Evolutionary conservation across 30 jellyfish, hydroid and myxozoan species (phyloP).

Genomic region (Pseudorhiza aurosa): DNA sequence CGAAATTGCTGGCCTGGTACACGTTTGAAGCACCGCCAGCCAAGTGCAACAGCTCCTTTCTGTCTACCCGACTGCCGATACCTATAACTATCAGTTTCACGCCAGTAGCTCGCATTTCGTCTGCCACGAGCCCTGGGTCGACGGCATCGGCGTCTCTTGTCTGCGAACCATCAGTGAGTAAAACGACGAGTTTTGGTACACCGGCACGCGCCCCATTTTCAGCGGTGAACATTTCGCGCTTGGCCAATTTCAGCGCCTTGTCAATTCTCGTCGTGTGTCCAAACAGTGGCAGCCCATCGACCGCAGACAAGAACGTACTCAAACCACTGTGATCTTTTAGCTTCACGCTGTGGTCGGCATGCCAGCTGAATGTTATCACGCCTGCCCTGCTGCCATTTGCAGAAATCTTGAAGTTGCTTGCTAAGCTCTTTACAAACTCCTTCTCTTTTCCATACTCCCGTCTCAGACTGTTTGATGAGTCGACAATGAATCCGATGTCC

Average conservation of each 20-base stretch:
- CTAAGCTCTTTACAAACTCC: slow-evolving; percentile 51
- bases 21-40: slow-evolving; percentile 62
- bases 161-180: slow-evolving; percentile 82
- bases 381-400: slow-evolving; percentile 69
- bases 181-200: slow-evolving; percentile 58
- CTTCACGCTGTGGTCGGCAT: slow-evolving; percentile 66
- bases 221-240: slow-evolving; percentile 51
- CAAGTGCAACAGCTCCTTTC: slow-evolving; percentile 29
- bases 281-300: slow-evolving; percentile 57
- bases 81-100: slow-evolving; percentile 55
- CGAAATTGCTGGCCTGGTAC: slow-evolving; percentile 45
- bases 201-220: slow-evolving; percentile 73
- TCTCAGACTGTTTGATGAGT: slow-evolving; percentile 71
- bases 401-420: slow-evolving; percentile 36
- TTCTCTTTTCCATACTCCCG: slow-evolving; percentile 62
- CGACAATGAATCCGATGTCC: slow-evolving; percentile 68
- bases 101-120: slow-evolving; percentile 48
- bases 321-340: slow-evolving; percentile 30
- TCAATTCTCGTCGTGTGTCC: slow-evolving; percentile 81
- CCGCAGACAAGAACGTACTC: slow-evolving; percentile 45
- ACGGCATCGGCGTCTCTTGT: slow-evolving; percentile 68
- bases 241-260: slow-evolving; percentile 57
- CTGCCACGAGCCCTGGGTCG: slow-evolving; percentile 75
- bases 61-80: slow-evolving; percentile 43
- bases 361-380: slow-evolving; percentile 62